Conservation (phyloP, 92 coral and sea anemone genomes). For the Chrysogorgia sp. region DNA sequence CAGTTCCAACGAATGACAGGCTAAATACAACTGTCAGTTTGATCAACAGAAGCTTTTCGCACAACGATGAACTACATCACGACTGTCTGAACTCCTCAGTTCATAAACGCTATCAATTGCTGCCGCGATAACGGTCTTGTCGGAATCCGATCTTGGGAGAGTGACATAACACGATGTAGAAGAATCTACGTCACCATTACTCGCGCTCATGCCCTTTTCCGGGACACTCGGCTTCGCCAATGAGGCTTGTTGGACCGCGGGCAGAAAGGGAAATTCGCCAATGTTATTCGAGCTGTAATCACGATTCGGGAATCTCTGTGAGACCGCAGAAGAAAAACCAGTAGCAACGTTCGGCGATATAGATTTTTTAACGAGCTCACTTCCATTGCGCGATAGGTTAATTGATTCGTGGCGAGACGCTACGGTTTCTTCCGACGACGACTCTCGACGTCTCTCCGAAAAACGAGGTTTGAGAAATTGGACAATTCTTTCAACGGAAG, state of each 20-base stretch:
- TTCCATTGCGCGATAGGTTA: too few species aligned
- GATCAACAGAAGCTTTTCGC: not conserved
- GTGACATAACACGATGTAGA: not conserved
- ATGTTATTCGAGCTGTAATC: not conserved
- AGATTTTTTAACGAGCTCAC: not conserved
- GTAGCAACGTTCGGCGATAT: not conserved
- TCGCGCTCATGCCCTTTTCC: too few species aligned
- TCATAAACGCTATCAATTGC: constrained; percentile 19
- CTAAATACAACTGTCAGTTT: not conserved
- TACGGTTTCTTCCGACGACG: too few species aligned
- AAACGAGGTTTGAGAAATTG: not conserved
- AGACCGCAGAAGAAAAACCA: not conserved
- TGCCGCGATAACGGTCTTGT: constrained; percentile 28
- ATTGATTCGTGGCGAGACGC: not conserved
- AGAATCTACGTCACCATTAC: not conserved
- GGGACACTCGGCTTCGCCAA: too few species aligned
- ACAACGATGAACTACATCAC: constrained; percentile 11
- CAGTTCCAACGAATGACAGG: not conserved
- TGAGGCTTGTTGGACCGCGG: not conserved
- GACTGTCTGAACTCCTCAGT: constrained; percentile 9
- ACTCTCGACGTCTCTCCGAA: not conserved
- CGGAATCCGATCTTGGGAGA: not conserved
- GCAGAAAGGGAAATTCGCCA: not conserved
- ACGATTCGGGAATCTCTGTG: not conserved
- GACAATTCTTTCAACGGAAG: not conserved